Base-by-base conservation (phyloP, 2,113 vertebrate genomes). In the Syngnathus scovelli region DNA sequence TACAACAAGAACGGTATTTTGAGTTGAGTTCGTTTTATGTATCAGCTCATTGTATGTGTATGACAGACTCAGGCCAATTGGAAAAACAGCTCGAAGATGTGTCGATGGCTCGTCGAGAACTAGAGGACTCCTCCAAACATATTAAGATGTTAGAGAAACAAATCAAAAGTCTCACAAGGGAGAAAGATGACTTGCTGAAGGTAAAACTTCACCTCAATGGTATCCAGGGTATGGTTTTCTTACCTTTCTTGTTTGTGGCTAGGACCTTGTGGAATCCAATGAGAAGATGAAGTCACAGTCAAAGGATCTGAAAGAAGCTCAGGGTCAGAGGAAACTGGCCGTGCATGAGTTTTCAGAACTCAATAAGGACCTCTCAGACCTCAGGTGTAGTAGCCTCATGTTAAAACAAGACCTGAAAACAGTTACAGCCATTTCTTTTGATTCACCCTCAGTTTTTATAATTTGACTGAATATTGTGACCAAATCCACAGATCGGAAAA, bases 341-440 rank as follows among this genome's bases (percentile, higher is more conserved):
- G 94, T 98, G 93, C 93, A 96, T 81, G 97, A 98, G 81, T 98
- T 98, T 89, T 94, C 96, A 60, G 95, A 98, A 90, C 94, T 98
- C 85, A 99, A 95, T 71, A 95, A 95, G 83, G 93, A 92, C 44
- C 92, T 98, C 72, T 95, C 95, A 59, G 96, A 99, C 64, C 90
- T 98, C 88, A 92, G 94, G 91, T 94, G 93, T 6, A 61, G 51
- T 6, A 61, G 51, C 74, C 52, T 43, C 56, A 15, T 41, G 19
- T 43, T 15, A 1, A 61, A 61, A 10, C 13, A 10, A 61, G 18
- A 59, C 56, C 19, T 2, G 21, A 51, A 51, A 21, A 6, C n/a
- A 5, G 6, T 21, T 7, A 18, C 15, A 48, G 15, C 44, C n/a
- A n/a, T n/a, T n/a, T n/a, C n/a, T 23, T 21, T 54, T 54, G 7